These are phyloP conservation scores for Cecidostiba fungosa DNA, from an alignment of 2,888 invertebrate genomes.

Conservation along the genomic window DNA sequence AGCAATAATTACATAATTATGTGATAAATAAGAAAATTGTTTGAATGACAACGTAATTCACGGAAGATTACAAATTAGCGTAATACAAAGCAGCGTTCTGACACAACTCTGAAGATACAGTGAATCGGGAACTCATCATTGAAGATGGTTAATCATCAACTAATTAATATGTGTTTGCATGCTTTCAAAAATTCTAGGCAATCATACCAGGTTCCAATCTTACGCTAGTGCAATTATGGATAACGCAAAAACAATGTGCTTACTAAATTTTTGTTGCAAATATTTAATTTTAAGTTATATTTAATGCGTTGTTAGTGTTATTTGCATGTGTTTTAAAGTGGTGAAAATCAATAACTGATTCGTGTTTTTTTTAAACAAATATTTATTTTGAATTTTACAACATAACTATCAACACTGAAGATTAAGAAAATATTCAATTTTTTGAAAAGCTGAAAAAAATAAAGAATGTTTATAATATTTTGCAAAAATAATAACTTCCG, in stretches of 20 bases:
- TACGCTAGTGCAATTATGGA: neutral
- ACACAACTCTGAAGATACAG: constrained; percentile 20
- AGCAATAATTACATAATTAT: neutral
- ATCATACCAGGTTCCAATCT: neutral
- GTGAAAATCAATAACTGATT: neutral
- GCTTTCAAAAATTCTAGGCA: neutral
- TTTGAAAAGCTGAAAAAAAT: no score
- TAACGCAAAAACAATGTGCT: neutral
- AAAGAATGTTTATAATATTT: no score
- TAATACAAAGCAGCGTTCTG: neutral
- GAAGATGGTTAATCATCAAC: neutral
- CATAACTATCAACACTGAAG: neutral
- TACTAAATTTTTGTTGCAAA: neutral
- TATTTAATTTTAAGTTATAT: neutral
- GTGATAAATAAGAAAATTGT: neutral
- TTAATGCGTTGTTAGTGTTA: neutral
- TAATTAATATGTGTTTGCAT: neutral
- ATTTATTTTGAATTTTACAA: neutral
- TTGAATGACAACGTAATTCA: constrained; percentile 4
- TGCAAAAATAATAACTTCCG: no score
- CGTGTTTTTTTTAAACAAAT: neutral
- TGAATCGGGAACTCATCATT: neutral
- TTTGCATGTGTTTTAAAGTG: neutral
- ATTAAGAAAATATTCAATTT: neutral
- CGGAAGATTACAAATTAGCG: no score